A percentile compares a stretch with the other conserved stretches of the same genome.
These are phyloP conservation scores for Pantala flavescens DNA, from an alignment of 1,140 invertebrate genomes.

Conservation along the genomic window DNA sequence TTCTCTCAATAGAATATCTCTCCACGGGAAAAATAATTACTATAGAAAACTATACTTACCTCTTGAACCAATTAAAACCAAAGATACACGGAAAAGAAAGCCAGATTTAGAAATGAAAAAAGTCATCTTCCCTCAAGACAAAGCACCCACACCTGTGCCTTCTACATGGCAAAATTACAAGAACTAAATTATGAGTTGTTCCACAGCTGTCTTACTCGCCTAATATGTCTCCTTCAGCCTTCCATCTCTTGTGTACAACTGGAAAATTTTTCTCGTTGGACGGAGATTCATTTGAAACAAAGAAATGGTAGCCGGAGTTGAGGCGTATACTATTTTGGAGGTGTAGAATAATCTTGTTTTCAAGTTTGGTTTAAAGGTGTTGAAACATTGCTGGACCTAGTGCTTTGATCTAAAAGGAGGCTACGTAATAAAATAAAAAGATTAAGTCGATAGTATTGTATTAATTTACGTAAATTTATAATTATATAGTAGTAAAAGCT, in stretches of 20 bases:
- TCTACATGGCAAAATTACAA: conserved; percentile 28
- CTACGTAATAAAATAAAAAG: background rate
- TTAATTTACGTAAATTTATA: no score
- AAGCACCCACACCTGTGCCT: conserved; percentile 29
- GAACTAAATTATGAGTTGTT: conserved; percentile 35
- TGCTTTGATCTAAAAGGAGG: background rate
- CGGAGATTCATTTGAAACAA: background rate
- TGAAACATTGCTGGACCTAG: background rate
- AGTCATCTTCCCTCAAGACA: conserved; percentile 34
- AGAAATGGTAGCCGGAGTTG: background rate
- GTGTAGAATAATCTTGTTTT: background rate
- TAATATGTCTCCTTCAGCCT: conserved; percentile 35
- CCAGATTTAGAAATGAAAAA: conserved; percentile 30
- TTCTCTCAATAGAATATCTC: background rate
- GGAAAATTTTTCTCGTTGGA: conserved; percentile 11
- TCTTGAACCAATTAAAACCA: background rate
- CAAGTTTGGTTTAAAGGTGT: background rate
- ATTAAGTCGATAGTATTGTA: no score
- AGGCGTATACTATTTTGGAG: background rate
- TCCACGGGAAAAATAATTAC: background rate
- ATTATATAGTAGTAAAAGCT: no score
- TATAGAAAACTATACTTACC: background rate
- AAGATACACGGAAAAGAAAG: conserved; percentile 25
- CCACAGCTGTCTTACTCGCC: conserved; percentile 36
- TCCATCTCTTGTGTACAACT: conserved; percentile 28